phyloP scores from a whole-genome alignment of 2,113 vertebrate species.

The Lasiurus borealis region DNA sequence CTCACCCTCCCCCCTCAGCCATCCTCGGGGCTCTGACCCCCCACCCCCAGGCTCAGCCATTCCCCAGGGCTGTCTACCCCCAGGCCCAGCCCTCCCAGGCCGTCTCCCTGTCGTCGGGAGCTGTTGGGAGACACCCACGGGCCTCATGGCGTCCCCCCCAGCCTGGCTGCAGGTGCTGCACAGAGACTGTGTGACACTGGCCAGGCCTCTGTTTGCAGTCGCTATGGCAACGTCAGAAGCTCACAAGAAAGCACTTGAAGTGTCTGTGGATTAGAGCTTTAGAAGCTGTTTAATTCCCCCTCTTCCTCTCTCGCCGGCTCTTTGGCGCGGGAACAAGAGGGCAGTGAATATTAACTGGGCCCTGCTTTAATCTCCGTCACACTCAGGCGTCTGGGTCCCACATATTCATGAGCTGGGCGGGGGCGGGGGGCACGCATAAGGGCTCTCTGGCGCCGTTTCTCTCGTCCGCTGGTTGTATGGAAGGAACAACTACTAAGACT shows the following conservation, averaged over 20 bases:
- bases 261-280: slow-evolving; percentile 92
- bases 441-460: too few species aligned
- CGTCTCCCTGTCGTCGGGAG: background rate
- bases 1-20: too few species aligned
- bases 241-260: slow-evolving; percentile 90
- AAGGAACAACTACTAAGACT: background rate
- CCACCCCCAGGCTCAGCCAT: too few species aligned
- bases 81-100: rapidly evolving
- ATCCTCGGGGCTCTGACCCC: rapidly evolving
- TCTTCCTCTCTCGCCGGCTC: slow-evolving; percentile 79
- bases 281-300: slow-evolving; percentile 93
- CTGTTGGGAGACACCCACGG: background rate
- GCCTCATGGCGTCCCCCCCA: too few species aligned
- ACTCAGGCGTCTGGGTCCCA: slow-evolving; percentile 82
- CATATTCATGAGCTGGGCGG: background rate
- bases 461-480: too few species aligned
- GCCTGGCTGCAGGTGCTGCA: too few species aligned
- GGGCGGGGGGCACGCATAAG: too few species aligned
- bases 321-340: slow-evolving; percentile 89
- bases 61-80: too few species aligned
- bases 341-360: slow-evolving; percentile 89
- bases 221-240: slow-evolving; percentile 90
- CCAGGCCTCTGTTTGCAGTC: slow-evolving; percentile 86
- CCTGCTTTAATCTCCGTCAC: slow-evolving; percentile 89
- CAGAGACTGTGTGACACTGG: slow-evolving; percentile 23